A percentile compares a stretch with the other conserved stretches of the same genome.
Evolutionary conservation across 2,888 invertebrate species (phyloP).

Genomic region (Papilio demoleus): DNA sequence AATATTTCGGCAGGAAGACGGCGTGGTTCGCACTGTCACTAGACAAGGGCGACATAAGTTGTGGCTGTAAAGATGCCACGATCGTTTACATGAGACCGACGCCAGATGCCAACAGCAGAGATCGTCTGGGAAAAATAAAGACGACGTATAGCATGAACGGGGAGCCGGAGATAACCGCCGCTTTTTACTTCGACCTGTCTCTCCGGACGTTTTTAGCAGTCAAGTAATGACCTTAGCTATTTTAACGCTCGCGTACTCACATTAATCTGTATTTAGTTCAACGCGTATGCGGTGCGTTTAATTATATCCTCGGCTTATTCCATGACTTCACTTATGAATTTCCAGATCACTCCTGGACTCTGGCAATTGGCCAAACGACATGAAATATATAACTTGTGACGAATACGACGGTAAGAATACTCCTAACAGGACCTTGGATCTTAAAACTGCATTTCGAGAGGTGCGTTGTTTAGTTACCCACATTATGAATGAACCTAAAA

Average conservation of each 20-base stretch:
- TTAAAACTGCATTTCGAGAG: constrained; percentile 87
- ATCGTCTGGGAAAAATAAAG: constrained; percentile 87
- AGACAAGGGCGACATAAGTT: constrained; percentile 88
- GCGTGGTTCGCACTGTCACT: constrained; percentile 94
- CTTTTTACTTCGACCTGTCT: constrained; percentile 95
- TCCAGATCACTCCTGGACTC: constrained; percentile 87
- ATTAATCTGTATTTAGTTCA: constrained; percentile 57
- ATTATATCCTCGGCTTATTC: constrained; percentile 73
- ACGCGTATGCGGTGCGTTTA: constrained; percentile 65
- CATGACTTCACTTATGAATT: constrained; percentile 73
- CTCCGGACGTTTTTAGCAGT: constrained; percentile 88
- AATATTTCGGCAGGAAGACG: constrained; percentile 92
- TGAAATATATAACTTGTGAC: constrained; percentile 90
- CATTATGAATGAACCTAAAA: neutral
- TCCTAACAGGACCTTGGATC: constrained; percentile 88
- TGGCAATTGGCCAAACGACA: constrained; percentile 89
- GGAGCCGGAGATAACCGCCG: constrained; percentile 89
- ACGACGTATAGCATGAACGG: constrained; percentile 88
- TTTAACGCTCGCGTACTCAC: constrained; percentile 59
- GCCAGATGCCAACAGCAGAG: constrained; percentile 86
- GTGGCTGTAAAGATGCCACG: constrained; percentile 90
- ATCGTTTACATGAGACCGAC: constrained; percentile 90
- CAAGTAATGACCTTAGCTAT: constrained; percentile 84
- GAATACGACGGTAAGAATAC: constrained; percentile 90
- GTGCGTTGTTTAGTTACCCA: constrained; percentile 62